Evolutionary conservation across 2,888 invertebrate species (phyloP).

Genomic region (Tenthredo livida): DNA sequence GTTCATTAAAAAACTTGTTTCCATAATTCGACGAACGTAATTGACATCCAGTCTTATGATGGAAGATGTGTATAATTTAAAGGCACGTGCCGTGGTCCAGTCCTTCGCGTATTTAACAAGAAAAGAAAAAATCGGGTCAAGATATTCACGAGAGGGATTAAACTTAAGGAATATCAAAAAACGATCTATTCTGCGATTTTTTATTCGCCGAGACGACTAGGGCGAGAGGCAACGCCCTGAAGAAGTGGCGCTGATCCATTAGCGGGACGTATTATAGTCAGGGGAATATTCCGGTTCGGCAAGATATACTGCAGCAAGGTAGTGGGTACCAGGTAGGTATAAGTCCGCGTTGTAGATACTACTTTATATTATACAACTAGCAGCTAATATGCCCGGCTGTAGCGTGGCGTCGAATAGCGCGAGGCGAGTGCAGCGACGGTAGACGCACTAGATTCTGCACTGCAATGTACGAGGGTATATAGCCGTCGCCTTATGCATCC

Average conservation of each 20-base stretch:
- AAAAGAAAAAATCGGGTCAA: not conserved
- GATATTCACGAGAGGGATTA: not conserved
- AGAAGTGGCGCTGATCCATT: conserved; percentile 49
- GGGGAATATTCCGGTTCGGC: conserved; percentile 59
- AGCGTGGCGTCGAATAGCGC: not conserved
- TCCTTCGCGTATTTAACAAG: not conserved
- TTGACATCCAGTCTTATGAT: not conserved
- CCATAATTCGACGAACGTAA: not conserved
- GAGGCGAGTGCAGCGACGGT: not conserved
- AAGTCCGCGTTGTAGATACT: not conserved
- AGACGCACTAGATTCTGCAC: not conserved
- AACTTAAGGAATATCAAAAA: not conserved
- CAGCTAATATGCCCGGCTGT: not conserved
- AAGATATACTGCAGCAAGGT: conserved; percentile 63
- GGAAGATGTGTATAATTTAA: not conserved
- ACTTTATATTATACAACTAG: conserved; percentile 10
- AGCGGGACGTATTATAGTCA: conserved; percentile 53
- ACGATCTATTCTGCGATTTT: not conserved
- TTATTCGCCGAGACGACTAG: not conserved
- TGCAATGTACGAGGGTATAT: not conserved
- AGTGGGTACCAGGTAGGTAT: conserved; percentile 52
- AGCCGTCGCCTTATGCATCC: conserved; percentile 7
- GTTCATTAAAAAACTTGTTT: not conserved
- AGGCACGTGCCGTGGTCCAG: conserved; percentile 53
- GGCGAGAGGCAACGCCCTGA: conserved; percentile 33